Evolutionary conservation across 2,888 invertebrate genomes (phyloP).

Genomic region (Siphonodentalium dalli): DNA sequence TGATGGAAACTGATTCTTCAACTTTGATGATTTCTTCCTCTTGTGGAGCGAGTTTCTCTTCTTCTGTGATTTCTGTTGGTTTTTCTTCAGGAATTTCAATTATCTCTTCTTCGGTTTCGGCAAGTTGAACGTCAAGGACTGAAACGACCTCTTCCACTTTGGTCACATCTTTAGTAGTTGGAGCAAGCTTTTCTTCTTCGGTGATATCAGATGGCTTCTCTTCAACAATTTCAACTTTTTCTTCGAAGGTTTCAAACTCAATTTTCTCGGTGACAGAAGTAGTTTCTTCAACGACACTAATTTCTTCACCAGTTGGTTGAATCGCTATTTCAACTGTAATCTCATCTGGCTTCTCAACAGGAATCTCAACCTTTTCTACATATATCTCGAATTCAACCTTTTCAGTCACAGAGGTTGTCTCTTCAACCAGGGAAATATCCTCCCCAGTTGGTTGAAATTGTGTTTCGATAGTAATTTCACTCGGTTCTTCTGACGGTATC

Average conservation of each 20-base stretch:
- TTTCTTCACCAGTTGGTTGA: too few relatives aligned
- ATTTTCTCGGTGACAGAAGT: too few relatives aligned
- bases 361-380: too few relatives aligned
- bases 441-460: too few relatives aligned
- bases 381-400: too few relatives aligned
- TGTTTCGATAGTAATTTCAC: too few relatives aligned
- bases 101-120: constrained; percentile 9
- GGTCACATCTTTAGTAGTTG: background rate
- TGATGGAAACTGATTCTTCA: background rate
- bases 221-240: background rate
- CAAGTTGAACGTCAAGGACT: constrained; percentile 10
- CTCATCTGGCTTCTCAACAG: too few relatives aligned
- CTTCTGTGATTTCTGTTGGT: background rate
- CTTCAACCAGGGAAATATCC: too few relatives aligned
- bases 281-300: too few relatives aligned
- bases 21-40: background rate
- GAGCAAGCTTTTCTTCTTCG: background rate
- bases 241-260: too few relatives aligned
- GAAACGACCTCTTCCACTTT: background rate
- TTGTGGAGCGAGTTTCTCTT: background rate
- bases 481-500: background rate
- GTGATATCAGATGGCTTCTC: background rate
- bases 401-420: too few relatives aligned
- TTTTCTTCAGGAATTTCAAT: constrained; percentile 22
- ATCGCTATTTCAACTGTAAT: too few relatives aligned